Percentiles rank a stretch among this genome's conserved stretches.
These are phyloP conservation scores for Etheostoma perlongum DNA, from an alignment of 2,797 vertebrate species.

Conservation along the genomic window DNA sequence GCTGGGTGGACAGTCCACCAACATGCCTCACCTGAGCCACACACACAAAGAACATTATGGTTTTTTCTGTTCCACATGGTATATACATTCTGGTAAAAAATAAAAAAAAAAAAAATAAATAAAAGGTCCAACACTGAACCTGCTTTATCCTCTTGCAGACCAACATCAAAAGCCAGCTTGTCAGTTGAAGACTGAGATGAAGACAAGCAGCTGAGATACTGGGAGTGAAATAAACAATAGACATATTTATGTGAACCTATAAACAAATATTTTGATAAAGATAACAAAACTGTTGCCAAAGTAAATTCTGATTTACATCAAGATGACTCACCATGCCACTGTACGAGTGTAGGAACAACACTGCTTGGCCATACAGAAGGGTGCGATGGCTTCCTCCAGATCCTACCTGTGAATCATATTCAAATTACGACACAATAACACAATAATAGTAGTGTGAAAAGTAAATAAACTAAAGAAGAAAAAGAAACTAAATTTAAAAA, in stretches of 20 bases:
- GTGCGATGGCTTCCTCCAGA: conserved; percentile 91
- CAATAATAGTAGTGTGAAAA: neutral
- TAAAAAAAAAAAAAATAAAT: neutral
- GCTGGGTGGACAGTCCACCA: conserved; percentile 98
- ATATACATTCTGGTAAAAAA: neutral
- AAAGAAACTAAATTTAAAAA: neutral
- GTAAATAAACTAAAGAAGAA: neutral
- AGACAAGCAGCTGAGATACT: conserved; percentile 95
- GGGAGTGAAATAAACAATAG: conserved; percentile 33
- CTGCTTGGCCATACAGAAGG: conserved; percentile 93
- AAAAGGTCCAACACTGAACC: conserved; percentile 65
- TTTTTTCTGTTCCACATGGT: no score
- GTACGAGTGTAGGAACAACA: conserved; percentile 92
- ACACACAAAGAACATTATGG: neutral
- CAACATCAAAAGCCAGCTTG: conserved; percentile 96
- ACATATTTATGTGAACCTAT: conserved; percentile 2
- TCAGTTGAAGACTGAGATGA: conserved; percentile 92
- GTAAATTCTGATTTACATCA: neutral
- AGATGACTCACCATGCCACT: conserved; percentile 90
- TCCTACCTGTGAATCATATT: conserved; percentile 80
- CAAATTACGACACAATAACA: conserved; percentile 2
- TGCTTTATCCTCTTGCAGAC: conserved; percentile 91
- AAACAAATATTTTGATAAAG: neutral
- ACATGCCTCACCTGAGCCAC: conserved; percentile 90
- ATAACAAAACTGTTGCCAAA: neutral